These are phyloP conservation scores for Oostethus manadensis DNA, from an alignment of 2,113 vertebrate species.

Conservation along the genomic window DNA sequence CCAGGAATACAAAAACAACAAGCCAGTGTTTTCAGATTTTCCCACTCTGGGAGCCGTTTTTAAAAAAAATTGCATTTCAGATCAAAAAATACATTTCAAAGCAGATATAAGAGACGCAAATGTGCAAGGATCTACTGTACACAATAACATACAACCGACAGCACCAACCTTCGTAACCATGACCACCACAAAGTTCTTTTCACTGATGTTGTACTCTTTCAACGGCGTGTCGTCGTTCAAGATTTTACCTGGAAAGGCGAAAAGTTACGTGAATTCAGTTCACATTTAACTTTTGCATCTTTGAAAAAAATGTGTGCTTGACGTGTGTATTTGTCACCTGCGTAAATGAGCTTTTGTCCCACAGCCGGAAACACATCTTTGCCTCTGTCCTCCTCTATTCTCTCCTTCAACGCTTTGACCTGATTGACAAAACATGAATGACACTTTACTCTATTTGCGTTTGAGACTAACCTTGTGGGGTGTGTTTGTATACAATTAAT, in stretches of 20 bases:
- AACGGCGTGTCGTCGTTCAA: conserved; percentile 69
- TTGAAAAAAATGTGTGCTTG: not conserved
- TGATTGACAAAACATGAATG: conserved; percentile 33
- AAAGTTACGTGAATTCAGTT: not conserved
- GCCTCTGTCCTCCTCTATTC: conserved; percentile 69
- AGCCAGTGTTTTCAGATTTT: no score
- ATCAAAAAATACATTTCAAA: not conserved
- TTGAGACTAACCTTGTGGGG: no score
- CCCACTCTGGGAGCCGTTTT: no score
- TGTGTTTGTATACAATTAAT: no score
- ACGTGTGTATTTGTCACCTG: conserved; percentile 51
- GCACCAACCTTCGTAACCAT: conserved; percentile 74
- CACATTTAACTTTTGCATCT: no score
- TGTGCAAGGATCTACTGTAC: not conserved
- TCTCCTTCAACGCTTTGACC: conserved; percentile 72
- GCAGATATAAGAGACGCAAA: no score
- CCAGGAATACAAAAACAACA: no score
- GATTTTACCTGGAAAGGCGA: conserved; percentile 67
- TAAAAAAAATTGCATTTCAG: no score
- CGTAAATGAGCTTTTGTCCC: conserved; percentile 76
- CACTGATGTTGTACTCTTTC: conserved; percentile 75
- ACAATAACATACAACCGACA: not conserved
- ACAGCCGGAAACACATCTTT: conserved; percentile 67
- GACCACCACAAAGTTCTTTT: conserved; percentile 77
- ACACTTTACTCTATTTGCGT: not conserved